A percentile compares a stretch with the other conserved stretches of the same genome.
These are phyloP conservation scores for Cryptotis parvus DNA, from an alignment of 2,113 vertebrate species.

Conservation along the genomic window DNA sequence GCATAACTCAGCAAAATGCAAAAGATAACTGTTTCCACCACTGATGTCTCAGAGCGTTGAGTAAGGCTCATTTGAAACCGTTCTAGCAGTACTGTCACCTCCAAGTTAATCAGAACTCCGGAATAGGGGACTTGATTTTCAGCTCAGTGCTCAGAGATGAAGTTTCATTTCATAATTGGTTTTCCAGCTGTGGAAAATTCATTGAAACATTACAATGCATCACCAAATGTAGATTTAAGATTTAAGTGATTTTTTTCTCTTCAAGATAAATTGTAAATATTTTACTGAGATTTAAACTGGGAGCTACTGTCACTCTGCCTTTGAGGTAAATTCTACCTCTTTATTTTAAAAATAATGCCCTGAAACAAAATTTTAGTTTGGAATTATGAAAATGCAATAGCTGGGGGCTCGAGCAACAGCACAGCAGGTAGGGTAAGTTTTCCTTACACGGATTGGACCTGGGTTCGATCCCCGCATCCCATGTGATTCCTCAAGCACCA, in stretches of 20 bases:
- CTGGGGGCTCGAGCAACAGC: too few species aligned
- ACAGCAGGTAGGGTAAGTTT: too few species aligned
- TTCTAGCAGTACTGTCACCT: slow-evolving; percentile 7
- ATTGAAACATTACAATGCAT: slow-evolving; percentile 69
- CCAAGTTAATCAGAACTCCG: too few species aligned
- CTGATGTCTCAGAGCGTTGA: background rate
- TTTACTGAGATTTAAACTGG: slow-evolving; percentile 54
- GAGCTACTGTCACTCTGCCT: slow-evolving; percentile 40
- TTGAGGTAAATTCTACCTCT: slow-evolving; percentile 57
- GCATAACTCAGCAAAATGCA: background rate
- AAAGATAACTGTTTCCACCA: slow-evolving; percentile 25
- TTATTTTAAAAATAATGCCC: slow-evolving; percentile 53
- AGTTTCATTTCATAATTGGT: slow-evolving; percentile 65
- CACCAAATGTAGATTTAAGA: slow-evolving; percentile 73
- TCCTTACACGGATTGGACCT: too few species aligned
- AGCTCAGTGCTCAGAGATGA: background rate
- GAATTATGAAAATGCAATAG: slow-evolving; percentile 50
- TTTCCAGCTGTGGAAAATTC: slow-evolving; percentile 78
- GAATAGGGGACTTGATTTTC: too few species aligned
- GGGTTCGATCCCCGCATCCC: too few species aligned
- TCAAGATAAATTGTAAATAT: slow-evolving; percentile 58
- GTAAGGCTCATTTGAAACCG: slow-evolving; percentile 28
- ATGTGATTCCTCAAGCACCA: too few species aligned
- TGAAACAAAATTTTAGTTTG: slow-evolving; percentile 54
- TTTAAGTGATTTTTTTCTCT: slow-evolving; percentile 73